Evolutionary conservation across 2,888 invertebrate genomes (phyloP), one percentile per base, ranked within the genome.

Genomic region (Ormyrus rosae): DNA sequence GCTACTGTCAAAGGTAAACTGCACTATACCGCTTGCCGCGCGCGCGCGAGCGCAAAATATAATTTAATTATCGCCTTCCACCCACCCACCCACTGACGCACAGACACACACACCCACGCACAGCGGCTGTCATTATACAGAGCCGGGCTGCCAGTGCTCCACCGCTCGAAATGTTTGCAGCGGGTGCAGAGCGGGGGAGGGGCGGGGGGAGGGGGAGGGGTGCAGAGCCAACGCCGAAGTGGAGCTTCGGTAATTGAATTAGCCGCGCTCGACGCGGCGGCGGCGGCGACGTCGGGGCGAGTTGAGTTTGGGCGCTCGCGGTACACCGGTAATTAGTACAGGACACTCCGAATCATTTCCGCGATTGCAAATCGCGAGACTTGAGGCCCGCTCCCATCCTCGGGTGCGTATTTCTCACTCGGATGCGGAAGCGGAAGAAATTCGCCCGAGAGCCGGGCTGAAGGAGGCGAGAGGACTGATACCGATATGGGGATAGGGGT

Each of bases 341-440:
- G 80, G 75, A 75, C 79, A 74, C 50, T n/a, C 71, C 69, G 74
- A 80, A 74, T 80, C 70, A 53, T 80, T 80, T 75, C 80, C 75
- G 70, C 75, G 80, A 75, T 75, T 75, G 70, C 70, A 53, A 75
- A 71, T 70, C 78, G 65, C 65, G 34, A 6, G 64, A 56, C n/a
- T 51, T 9, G 6, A 61, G 34, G 34, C 34, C 34, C 34, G 10
- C 7, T 5, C 34, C 53, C 6, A 0, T 8, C 13, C 34, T 9
- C 58, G 10, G 10, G n/a, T 10, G 8, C 45, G 8, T 34, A 34
- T 61, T 61, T 61, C 19, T 58, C n/a, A 0, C 58, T 9, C 63
- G 5, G 10, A 45, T 10, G 9, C 65, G 60, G 58, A 61, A 61
- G 55, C 61, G 60, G 71, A 71, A 71, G 51, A 61, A 34, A 34